Conservation (phyloP, 2,113 vertebrate species). For the Cyprinus carpio region DNA sequence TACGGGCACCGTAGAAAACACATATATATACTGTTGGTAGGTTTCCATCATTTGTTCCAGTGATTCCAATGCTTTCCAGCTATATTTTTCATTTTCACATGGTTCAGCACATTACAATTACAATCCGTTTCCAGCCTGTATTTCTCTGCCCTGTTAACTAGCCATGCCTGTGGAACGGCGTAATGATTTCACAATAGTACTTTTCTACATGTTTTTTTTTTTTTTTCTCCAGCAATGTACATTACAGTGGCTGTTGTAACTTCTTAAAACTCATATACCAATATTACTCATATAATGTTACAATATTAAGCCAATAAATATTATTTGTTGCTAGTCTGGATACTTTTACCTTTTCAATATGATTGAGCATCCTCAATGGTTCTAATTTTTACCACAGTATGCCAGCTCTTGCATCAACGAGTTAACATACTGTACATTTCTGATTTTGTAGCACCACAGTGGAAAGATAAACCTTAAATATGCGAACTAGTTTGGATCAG, state of each 20-base stretch:
- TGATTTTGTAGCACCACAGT: background rate
- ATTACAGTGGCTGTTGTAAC: background rate
- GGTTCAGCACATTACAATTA: background rate
- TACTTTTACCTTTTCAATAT: background rate
- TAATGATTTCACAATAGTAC: background rate
- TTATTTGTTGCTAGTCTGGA: background rate
- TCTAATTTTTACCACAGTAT: background rate
- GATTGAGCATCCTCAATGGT: background rate
- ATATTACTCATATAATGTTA: background rate
- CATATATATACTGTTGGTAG: background rate
- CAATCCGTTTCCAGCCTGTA: background rate
- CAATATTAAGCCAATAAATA: background rate
- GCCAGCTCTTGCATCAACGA: no score
- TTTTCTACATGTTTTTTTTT: background rate
- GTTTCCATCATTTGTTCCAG: background rate
- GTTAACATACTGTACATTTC: background rate
- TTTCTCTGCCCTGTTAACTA: background rate
- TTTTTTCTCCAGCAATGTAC: background rate
- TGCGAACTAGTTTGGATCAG: background rate
- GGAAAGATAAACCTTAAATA: background rate
- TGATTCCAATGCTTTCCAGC: background rate
- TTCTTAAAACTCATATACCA: background rate
- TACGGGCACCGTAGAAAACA: no score
- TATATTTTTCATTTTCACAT: background rate
- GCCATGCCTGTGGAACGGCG: background rate